These are phyloP conservation scores for Rhopilema esculentum DNA, from an alignment of 30 jellyfish, hydroid and myxozoan genomes.

Conservation along the genomic window DNA sequence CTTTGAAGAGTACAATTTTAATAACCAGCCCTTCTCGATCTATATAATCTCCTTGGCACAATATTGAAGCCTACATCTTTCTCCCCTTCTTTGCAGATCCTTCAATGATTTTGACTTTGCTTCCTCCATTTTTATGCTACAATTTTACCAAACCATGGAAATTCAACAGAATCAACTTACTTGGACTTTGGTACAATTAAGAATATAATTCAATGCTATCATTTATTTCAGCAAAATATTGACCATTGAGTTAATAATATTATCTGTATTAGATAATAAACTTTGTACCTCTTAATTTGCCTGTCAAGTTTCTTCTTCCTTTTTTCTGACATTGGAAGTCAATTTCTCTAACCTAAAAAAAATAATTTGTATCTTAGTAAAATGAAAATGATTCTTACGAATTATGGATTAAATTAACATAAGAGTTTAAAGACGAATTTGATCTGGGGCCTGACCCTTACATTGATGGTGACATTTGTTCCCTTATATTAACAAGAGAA, in stretches of 20 bases:
- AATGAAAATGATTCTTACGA: too few relatives aligned
- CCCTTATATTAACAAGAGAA: too few relatives aligned
- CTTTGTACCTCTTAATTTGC: conserved; percentile 90
- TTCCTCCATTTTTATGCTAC: conserved; percentile 90
- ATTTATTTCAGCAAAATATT: not conserved
- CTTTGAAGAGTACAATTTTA: conserved; percentile 90
- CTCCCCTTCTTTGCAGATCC: conserved; percentile 98
- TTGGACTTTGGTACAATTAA: too few relatives aligned
- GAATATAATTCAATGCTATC: too few relatives aligned
- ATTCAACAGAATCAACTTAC: not conserved
- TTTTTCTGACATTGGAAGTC: conserved; percentile 84
- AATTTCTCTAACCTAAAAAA: conserved; percentile 81
- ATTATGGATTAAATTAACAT: too few relatives aligned
- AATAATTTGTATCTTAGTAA: too few relatives aligned
- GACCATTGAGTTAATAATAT: too few relatives aligned
- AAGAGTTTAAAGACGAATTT: too few relatives aligned
- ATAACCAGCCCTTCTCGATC: conserved; percentile 92
- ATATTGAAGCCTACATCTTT: conserved; percentile 87
- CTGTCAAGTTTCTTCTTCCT: conserved; percentile 95
- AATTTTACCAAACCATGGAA: not conserved
- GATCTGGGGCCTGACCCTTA: too few relatives aligned
- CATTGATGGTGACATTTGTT: too few relatives aligned
- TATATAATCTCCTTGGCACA: conserved; percentile 93
- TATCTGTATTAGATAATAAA: too few relatives aligned
- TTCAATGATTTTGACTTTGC: conserved; percentile 88